phyloP scores from a whole-genome alignment of 2,797 vertebrate species.

The Hemitrygon akajei region DNA sequence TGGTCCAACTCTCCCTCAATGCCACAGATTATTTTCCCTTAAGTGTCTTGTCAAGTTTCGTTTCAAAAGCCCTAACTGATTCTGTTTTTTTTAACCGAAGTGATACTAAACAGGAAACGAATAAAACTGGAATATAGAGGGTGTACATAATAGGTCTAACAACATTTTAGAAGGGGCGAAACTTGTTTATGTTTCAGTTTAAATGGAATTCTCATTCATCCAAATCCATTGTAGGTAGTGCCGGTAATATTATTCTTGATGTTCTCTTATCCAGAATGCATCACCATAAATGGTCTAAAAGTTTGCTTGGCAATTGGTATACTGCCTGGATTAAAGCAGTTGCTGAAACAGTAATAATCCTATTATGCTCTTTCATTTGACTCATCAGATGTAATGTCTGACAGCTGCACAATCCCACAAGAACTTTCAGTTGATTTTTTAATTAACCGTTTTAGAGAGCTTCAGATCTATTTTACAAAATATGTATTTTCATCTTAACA shows the following conservation, averaged over 20 bases:
- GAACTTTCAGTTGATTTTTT: slow-evolving; percentile 28
- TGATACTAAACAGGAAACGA: background rate
- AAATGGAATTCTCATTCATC: background rate
- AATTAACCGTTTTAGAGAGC: slow-evolving; percentile 28
- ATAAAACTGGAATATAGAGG: background rate
- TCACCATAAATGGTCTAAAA: background rate
- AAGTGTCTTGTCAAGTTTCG: too few relatives aligned
- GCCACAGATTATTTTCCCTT: too few relatives aligned
- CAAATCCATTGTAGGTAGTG: background rate
- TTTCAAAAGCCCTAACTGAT: too few relatives aligned
- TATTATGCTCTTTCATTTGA: background rate
- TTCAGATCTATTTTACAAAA: slow-evolving; percentile 7
- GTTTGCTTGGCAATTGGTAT: background rate
- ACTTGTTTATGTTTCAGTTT: background rate
- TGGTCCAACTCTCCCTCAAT: too few relatives aligned
- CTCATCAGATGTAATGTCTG: slow-evolving; percentile 33
- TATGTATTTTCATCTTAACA: slow-evolving; percentile 4
- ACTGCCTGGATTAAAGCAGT: slow-evolving; percentile 23
- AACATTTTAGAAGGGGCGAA: background rate
- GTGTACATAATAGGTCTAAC: background rate
- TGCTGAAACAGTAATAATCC: slow-evolving; percentile 35
- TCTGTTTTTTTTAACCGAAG: background rate
- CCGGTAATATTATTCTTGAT: background rate
- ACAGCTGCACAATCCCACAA: slow-evolving; percentile 3
- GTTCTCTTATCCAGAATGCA: background rate